These are phyloP conservation scores for Neosalanx taihuensis DNA, from an alignment of 2,797 vertebrate genomes.

Conservation along the genomic window DNA sequence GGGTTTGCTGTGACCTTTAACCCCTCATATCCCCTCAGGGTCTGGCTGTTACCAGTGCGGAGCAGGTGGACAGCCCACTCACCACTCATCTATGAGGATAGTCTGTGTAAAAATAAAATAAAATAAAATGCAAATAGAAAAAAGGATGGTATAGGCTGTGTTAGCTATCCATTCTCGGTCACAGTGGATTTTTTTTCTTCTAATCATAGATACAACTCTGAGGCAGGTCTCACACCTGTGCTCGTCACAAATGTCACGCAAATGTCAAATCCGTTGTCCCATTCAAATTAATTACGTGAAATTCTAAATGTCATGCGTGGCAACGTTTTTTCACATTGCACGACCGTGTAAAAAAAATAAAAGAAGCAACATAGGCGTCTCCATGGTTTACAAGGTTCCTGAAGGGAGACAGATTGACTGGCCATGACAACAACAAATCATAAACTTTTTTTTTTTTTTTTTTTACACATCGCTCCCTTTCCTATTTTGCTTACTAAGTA, in stretches of 20 bases:
- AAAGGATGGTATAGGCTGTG: no score
- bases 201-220: no score
- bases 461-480: not conserved
- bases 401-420: no score
- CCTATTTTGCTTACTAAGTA: not conserved
- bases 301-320: conserved; percentile 31
- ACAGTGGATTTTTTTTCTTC: no score
- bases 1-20: conserved; percentile 17
- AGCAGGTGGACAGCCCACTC: conserved; percentile 40
- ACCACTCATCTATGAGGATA: not conserved
- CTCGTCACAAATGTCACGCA: conserved; percentile 53
- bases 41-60: conserved; percentile 58
- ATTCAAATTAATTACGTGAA: conserved; percentile 25
- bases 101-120: no score
- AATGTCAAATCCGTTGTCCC: conserved; percentile 51
- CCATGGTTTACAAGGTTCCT: no score
- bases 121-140: no score
- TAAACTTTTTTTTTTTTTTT: not conserved
- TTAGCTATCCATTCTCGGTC: no score
- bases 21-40: conserved; percentile 21
- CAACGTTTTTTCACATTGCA: not conserved
- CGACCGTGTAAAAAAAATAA: no score
- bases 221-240: not conserved
- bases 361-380: not conserved
- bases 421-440: not conserved